Evolutionary conservation across 2,888 invertebrate species (phyloP), one percentile per base, ranked within the genome.

Genomic region (Subacronicta megacephala): DNA sequence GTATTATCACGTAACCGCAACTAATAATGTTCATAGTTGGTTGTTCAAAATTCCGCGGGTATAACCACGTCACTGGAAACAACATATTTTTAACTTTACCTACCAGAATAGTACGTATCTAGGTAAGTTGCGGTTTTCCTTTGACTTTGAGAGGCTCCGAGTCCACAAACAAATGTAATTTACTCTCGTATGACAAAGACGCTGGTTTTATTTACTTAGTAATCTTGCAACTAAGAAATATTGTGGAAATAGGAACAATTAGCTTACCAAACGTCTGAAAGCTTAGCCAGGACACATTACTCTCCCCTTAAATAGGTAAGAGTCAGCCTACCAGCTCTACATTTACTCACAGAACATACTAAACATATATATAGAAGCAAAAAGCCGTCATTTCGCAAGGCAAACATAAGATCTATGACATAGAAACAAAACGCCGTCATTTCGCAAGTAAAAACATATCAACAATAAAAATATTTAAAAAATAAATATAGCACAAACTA

Each of bases 1-100:
- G n/a, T n/a, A n/a, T n/a, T n/a, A n/a, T 59, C 55, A 73, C 60
- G 40, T 75, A 58, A 42, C 37, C 43, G 47, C 47, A 49, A 16
- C 16, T n/a, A 9, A 31, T 3, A 60, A 15, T 44, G 51, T 41
- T 37, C 31, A 41, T 26, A 33, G 15, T 20, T 3, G 7, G 16
- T 15, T 40, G 16, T 15, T 40, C 17, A 13, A 40, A 44, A 40
- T 45, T 52, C 45, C 41, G 17, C n/a, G 42, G 51, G 51, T 49
- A 62, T 62, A 41, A 51, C 50, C 62, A 31, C 18, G 23, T 45
- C 18, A 46, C 49, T 33, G 37, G 38, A 31, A 45, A 42, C 33
- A 37, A 45, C 44, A 35, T 60, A 60, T 45, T 64, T 45, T 49
- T 23, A 49, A 42, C 16, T 38, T 26, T 31, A 6, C 7, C 43